Conservation (phyloP, 2,888 invertebrate genomes). For the Nomada ferruginata region DNA sequence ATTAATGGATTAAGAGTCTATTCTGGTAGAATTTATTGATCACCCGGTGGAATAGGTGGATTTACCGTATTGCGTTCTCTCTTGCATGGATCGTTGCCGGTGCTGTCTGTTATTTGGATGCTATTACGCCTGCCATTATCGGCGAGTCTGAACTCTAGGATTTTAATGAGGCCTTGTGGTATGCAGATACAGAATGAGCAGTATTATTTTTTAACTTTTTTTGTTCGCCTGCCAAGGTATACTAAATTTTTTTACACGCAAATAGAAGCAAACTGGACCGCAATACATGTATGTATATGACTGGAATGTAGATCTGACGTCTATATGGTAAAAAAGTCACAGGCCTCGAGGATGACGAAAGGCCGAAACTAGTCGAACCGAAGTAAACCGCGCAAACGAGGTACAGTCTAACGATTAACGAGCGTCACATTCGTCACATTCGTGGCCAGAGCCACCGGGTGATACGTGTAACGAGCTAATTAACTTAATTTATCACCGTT, state of each 20-base stretch:
- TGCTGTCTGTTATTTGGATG: constrained; percentile 25
- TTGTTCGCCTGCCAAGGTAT: too few species aligned
- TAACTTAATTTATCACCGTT: constrained; percentile 81
- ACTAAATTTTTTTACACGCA: too few species aligned
- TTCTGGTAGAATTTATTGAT: constrained; percentile 52
- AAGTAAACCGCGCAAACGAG: constrained; percentile 40
- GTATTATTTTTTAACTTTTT: neutral
- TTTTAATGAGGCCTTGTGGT: constrained; percentile 16
- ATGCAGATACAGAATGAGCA: neutral
- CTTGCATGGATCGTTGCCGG: constrained; percentile 22
- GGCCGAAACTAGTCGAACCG: constrained; percentile 14
- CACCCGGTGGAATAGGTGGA: constrained; percentile 13
- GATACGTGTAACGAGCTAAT: constrained; percentile 80
- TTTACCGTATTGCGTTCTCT: constrained; percentile 21
- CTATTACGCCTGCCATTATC: constrained; percentile 26
- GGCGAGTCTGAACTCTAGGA: constrained; percentile 8
- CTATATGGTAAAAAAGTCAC: constrained; percentile 7
- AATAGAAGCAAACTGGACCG: too few species aligned
- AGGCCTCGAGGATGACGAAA: constrained; percentile 42
- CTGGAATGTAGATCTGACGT: neutral
- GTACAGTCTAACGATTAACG: constrained; percentile 63
- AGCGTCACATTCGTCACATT: constrained; percentile 77
- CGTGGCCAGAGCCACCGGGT: constrained; percentile 67
- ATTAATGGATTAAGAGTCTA: constrained; percentile 44
- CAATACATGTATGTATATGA: neutral